Evolutionary conservation across 2,888 invertebrate species (phyloP).

Genomic region (Julus scandinavius): DNA sequence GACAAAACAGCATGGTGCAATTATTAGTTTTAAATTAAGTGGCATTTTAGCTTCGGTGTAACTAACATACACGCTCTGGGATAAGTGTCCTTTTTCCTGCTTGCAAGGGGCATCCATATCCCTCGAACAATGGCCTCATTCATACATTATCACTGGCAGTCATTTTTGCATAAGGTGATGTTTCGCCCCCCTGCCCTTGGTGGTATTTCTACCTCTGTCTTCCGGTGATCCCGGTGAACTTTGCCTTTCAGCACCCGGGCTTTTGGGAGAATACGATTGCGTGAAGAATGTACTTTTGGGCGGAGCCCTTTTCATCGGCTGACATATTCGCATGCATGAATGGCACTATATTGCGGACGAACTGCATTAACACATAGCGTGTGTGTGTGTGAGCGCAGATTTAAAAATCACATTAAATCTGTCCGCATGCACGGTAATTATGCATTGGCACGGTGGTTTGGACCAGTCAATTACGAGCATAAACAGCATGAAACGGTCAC

Average conservation of each 20-base stretch:
- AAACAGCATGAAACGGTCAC: slow-evolving; percentile 40
- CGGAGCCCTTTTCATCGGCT: slow-evolving; percentile 39
- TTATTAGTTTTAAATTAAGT: slow-evolving; percentile 28
- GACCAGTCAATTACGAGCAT: slow-evolving; percentile 22
- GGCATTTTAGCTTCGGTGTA: neutral
- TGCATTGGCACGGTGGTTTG: slow-evolving; percentile 29
- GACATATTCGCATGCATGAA: slow-evolving; percentile 26
- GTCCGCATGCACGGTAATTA: slow-evolving; percentile 4
- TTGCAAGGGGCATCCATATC: neutral
- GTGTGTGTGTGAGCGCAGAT: neutral
- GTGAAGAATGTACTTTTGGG: slow-evolving; percentile 36
- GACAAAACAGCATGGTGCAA: slow-evolving; percentile 19
- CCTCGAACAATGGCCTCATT: neutral
- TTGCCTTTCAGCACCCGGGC: slow-evolving; percentile 1
- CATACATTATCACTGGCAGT: neutral
- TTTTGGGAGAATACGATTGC: neutral
- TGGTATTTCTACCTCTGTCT: slow-evolving; percentile 1
- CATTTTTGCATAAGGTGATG: slow-evolving; percentile 7
- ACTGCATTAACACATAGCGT: neutral
- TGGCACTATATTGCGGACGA: neutral
- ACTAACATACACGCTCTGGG: neutral
- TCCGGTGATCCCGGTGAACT: neutral
- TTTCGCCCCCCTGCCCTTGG: neutral
- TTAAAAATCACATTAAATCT: slow-evolving; percentile 43
- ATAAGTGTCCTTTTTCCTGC: slow-evolving; percentile 21